Base-by-base conservation (phyloP, 2,113 vertebrate species). In the Hystrix brachyura region DNA sequence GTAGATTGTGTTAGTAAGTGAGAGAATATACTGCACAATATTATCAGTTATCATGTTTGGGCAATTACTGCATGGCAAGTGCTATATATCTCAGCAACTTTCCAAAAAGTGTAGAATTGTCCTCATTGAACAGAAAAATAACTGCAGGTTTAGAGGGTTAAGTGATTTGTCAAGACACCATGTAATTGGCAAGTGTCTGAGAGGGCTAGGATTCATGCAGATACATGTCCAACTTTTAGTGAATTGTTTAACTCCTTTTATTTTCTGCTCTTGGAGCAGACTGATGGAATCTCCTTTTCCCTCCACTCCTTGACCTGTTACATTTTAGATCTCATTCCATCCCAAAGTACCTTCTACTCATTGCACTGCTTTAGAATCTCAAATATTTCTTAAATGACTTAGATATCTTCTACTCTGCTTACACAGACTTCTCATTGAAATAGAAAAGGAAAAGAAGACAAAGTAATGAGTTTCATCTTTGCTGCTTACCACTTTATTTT, bases 241-340 rank as follows among this genome's bases (percentile, higher is more conserved):
- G 43, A 13, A 0, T 67, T 62, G 88, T 79, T 38, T 1, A 79
- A 38, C 34, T 57, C 12, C 4, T 80, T 19, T 93, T 76, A 25
- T 81, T 76, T 19, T 51, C 60, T 87, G 21, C 32, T 21, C 32
- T 72, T 79, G 23, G 17, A 93, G 18, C 14, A 87, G 23, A 69
- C 17, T 29, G 2, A 17, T 55, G 14, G 8, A 11, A 32, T 14
- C 48, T 10, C 32, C 32, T 27, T 48, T 90, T 46, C 23, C 18
- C 15, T 38, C 12, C 46, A 62, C 15, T 32, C 32, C 38, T 19
- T 23, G 25, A 27, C 4, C 3, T 80, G 27, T 25, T 78, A 23
- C 48, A n/a, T 25, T 92, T 97, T 34, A 78, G 23, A 71, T 60
- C 23, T 85, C 62, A 82, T 46, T 89, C 38, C 81, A 55, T 76